These are phyloP conservation scores for Epirrhoe alternata DNA, from an alignment of 2,888 invertebrate genomes.

Conservation along the genomic window DNA sequence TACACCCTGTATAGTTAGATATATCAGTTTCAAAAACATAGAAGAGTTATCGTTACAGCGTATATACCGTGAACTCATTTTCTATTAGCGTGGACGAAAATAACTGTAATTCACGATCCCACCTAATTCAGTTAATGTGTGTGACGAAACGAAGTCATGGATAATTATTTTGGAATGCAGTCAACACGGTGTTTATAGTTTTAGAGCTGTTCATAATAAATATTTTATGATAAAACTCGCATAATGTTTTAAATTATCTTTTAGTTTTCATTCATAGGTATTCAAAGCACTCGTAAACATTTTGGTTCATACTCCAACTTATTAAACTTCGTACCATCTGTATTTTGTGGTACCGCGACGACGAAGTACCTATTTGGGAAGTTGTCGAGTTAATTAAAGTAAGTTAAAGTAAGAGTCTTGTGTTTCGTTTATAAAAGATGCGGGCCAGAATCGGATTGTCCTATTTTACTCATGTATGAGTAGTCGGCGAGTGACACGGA, in stretches of 20 bases:
- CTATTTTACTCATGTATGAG: too few species aligned
- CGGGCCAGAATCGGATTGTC: background rate
- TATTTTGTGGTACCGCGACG: too few species aligned
- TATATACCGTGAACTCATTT: slow-evolving; percentile 12
- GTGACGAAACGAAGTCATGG: slow-evolving; percentile 9
- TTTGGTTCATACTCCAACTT: too few species aligned
- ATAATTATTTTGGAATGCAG: slow-evolving; percentile 16
- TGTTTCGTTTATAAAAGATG: slow-evolving; percentile 5
- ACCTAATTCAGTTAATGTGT: slow-evolving; percentile 25
- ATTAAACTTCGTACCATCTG: too few species aligned
- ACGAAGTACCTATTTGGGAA: too few species aligned
- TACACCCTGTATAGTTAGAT: too few species aligned
- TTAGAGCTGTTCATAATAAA: background rate
- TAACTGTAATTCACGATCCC: slow-evolving; percentile 23
- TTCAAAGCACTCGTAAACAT: too few species aligned
- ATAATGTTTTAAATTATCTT: too few species aligned
- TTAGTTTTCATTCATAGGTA: too few species aligned
- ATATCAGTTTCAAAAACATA: too few species aligned
- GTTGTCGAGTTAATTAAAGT: slow-evolving; percentile 12
- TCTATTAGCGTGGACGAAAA: slow-evolving; percentile 23
- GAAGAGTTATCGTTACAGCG: background rate
- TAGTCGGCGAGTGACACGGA: too few species aligned
- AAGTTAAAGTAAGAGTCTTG: background rate
- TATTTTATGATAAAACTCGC: background rate
- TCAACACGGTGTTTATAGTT: background rate